Base-by-base conservation (phyloP, 2,888 invertebrate genomes). In the Sipha maydis region DNA sequence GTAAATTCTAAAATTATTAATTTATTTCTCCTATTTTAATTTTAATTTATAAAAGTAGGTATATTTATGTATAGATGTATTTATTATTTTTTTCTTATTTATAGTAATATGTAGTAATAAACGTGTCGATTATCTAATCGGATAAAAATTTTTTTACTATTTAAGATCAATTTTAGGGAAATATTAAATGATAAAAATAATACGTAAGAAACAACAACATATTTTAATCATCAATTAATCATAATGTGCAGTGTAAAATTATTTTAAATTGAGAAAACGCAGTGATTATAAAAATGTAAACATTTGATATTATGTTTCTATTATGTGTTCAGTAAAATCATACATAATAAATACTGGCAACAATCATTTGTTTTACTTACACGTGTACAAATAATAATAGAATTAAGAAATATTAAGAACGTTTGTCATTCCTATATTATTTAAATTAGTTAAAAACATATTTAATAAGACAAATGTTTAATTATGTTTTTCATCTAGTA, bases 401-500 rank as follows among this genome's bases (percentile, higher is more conserved):
- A 76, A 28, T 3, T 31, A 83, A n/a, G 4, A 34, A 3, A 38
- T n/a, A 54, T 75, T 83, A n/a, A 19, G 7, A 1, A 38, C n/a
- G n/a, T 48, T 75, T 19, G 38, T 34, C 28, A 28, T 48, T 28
- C 28, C 28, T 56, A 61, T 54, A 31, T 78, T 25, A 76, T 25
- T 19, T 28, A 14, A 41, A 11, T 41, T 41, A 28, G 21, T 8
- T 9, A n/a, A 28, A 67, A 69, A 69, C 25, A 69, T 69, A 11
- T 69, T 69, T 7, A 69, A 28, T 28, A 25, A 34, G 34, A 54
- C 19, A 0, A 7, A 31, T 14, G 9, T 78, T 85, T 34, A 78
- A 61, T 73, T 83, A 25, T 77, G 34, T 76, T 85, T 84, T 17
- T 83, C 90, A n/a, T 90, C 90, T 17, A 91, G 75, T 1, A 96